These are phyloP conservation scores for Athene noctua DNA, from an alignment of 2,113 vertebrate species.

Conservation along the genomic window DNA sequence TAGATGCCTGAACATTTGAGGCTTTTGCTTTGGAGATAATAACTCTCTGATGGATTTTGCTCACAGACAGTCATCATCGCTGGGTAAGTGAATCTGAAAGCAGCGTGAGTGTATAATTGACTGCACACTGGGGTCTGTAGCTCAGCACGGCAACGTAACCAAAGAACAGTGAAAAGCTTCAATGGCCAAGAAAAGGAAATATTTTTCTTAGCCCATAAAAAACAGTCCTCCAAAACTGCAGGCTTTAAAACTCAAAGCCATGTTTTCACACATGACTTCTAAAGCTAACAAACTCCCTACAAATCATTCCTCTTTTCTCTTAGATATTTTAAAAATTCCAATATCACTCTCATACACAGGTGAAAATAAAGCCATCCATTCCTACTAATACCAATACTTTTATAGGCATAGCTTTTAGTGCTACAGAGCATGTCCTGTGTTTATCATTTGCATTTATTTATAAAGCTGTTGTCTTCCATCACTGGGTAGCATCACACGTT, in stretches of 20 bases:
- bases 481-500: neutral
- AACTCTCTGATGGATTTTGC: conserved; percentile 48
- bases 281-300: neutral
- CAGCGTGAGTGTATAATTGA: conserved; percentile 39
- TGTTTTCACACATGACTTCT: neutral
- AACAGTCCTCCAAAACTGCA: neutral
- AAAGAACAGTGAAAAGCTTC: neutral
- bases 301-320: neutral
- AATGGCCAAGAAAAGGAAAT: neutral
- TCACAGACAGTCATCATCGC: conserved; percentile 46
- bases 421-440: neutral
- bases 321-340: neutral
- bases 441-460: conserved; percentile 33
- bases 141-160: neutral
- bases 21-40: conserved; percentile 58
- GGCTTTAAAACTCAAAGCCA: conserved; percentile 10
- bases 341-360: neutral
- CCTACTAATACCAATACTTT: neutral
- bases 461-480: neutral
- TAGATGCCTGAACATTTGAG: conserved; percentile 47
- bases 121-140: conserved; percentile 6
- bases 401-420: neutral
- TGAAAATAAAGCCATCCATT: neutral
- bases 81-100: conserved; percentile 51
- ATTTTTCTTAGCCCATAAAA: conserved; percentile 5